Evolutionary conservation across 1,140 invertebrate genomes (phyloP).

Genomic region (Drusus annulatus): DNA sequence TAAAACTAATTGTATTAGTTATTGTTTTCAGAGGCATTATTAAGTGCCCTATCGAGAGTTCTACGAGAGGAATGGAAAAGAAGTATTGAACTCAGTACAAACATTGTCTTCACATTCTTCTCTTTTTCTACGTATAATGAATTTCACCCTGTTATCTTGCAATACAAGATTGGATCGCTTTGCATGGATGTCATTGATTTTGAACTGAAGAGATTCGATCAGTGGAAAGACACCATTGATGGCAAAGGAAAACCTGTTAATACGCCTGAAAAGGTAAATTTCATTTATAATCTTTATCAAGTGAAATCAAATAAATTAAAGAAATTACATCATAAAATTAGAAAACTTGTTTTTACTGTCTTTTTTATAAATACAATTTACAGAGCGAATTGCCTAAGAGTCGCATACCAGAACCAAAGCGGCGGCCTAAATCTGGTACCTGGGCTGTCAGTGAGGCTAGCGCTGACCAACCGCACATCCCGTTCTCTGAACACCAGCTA

Average conservation of each 20-base stretch:
- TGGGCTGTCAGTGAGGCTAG: conserved; percentile 73
- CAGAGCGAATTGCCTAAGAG: conserved; percentile 74
- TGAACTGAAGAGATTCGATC: conserved; percentile 92
- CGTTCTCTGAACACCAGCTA: conserved; percentile 75
- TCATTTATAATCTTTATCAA: no score
- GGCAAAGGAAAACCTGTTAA: conserved; percentile 71
- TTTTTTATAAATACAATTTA: no score
- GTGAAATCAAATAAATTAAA: no score
- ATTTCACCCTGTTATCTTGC: conserved; percentile 91
- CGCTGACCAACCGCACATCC: conserved; percentile 68
- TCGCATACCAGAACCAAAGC: conserved; percentile 77
- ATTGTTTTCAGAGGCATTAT: conserved; percentile 86
- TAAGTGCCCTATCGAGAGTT: conserved; percentile 95
- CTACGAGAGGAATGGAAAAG: conserved; percentile 97
- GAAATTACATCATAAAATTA: no score
- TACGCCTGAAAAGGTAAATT: conserved; percentile 65
- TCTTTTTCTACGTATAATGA: conserved; percentile 97
- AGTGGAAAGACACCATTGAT: conserved; percentile 93
- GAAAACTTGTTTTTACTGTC: no score
- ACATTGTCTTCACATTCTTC: conserved; percentile 97
- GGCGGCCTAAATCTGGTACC: conserved; percentile 78
- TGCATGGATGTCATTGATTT: conserved; percentile 97
- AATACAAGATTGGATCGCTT: conserved; percentile 88
- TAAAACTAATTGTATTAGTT: conserved; percentile 25
- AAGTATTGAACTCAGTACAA: conserved; percentile 95